phyloP scores from a whole-genome alignment of 2,888 invertebrate genomes.

The Melanostoma scalare region DNA sequence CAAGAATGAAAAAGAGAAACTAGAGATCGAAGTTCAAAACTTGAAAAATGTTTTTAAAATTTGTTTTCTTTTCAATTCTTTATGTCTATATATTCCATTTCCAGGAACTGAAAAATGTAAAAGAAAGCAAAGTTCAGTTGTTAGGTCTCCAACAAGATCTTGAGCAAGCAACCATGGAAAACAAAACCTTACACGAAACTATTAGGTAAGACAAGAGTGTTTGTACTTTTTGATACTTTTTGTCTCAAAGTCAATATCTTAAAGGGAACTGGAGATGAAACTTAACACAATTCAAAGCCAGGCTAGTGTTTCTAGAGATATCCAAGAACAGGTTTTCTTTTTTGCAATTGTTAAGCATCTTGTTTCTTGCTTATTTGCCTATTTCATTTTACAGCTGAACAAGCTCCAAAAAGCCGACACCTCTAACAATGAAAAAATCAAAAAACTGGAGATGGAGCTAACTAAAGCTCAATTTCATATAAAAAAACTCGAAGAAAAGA shows the following conservation, averaged over 20 bases:
- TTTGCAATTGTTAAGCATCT: neutral
- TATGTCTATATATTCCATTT: neutral
- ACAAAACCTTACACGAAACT: slow-evolving; percentile 6
- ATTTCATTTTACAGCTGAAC: slow-evolving; percentile 33
- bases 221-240: neutral
- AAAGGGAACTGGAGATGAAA: slow-evolving; percentile 28
- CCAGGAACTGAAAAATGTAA: slow-evolving; percentile 23
- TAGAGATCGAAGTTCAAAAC: slow-evolving; percentile 29
- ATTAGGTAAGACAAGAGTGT: slow-evolving; percentile 20
- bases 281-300: slow-evolving; percentile 1
- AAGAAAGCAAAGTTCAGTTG: neutral
- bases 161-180: slow-evolving; percentile 12
- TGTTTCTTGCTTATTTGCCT: neutral
- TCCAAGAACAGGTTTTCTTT: slow-evolving; percentile 33
- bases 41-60: slow-evolving; percentile 33
- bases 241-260: neutral
- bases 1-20: slow-evolving; percentile 7
- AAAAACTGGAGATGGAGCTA: slow-evolving; percentile 74
- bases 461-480: slow-evolving; percentile 74
- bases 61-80: neutral
- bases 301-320: neutral
- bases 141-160: neutral
- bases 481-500: slow-evolving; percentile 76
- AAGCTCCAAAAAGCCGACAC: slow-evolving; percentile 59
- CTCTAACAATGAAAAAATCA: slow-evolving; percentile 75